Evolutionary conservation across 2,888 invertebrate species (phyloP), one percentile per base, ranked within the genome.

Genomic region (Andrena minutula): DNA sequence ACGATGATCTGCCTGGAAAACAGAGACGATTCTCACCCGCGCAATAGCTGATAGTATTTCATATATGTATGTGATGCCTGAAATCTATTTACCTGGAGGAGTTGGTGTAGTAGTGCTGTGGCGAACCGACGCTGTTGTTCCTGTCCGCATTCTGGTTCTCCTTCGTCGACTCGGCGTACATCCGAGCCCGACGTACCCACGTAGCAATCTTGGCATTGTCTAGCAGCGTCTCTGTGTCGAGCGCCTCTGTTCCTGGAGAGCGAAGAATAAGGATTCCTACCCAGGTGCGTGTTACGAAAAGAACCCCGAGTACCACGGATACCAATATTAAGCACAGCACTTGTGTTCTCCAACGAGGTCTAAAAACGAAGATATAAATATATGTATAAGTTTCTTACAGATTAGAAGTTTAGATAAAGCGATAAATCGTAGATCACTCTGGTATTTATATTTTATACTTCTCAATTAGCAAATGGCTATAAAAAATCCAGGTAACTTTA

Each of bases 1-100:
- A 97, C 95, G 73, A 96, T 76, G 88, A 93, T 89, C 81, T 88
- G 88, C 75, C 92, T 92, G 10, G 10, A 2, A 30, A 69, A 49
- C 8, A 26, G 16, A 53, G 64, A 28, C 0, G 0, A 3, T 26
- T 64, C 12, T 35, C 10, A 20, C n/a, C 10, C 10, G 32, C 20
- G 1, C 8, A 2, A 30, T 2, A 7, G 8, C 2, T 6, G 5
- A 4, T 1, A 4, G 23, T 64, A 47, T n/a, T 35, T 28, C 6
- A 3, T 65, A 12, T 28, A 70, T 0, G 26, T 26, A 70, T 0
- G 23, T 0, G 23, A 23, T 71, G 8, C 0, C 23, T 2, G 8
- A 49, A 49, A 61, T 71, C 12, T 23, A 28, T 82, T 16, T 75
- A 88, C 89, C 86, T 77, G 79, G 87, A 61, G 75, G 81, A 60